Evolutionary conservation across 2,113 vertebrate genomes (phyloP).

Genomic region (Anhinga anhinga): DNA sequence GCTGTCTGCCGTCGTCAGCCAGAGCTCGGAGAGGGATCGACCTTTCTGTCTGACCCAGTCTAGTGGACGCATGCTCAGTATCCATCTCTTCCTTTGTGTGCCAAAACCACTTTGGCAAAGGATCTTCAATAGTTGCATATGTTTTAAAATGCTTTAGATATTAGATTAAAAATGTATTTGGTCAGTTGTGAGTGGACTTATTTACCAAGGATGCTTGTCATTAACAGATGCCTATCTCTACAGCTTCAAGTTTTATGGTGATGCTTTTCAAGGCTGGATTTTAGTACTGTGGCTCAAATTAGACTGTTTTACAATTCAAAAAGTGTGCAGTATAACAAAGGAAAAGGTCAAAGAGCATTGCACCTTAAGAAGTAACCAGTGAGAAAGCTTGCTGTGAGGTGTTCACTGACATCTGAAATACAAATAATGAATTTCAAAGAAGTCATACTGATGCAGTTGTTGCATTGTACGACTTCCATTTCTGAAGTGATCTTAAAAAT

Average conservation of each 20-base stretch:
- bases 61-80: background rate
- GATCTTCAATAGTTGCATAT: background rate
- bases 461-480: background rate
- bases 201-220: background rate
- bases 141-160: background rate
- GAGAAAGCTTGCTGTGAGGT: background rate
- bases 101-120: background rate
- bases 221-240: background rate
- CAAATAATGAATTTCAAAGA: background rate
- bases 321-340: background rate
- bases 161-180: background rate
- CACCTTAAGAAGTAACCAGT: background rate
- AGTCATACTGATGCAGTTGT: background rate
- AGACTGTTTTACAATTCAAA: background rate
- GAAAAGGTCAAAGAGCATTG: background rate
- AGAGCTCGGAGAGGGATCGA: accelerated
- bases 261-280: background rate
- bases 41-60: background rate
- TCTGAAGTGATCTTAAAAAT: background rate
- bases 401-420: background rate
- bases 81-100: background rate
- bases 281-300: background rate
- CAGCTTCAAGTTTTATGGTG: background rate
- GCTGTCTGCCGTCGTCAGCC: background rate
- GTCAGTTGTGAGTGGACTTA: background rate